Percentiles rank a stretch among this genome's conserved stretches.
Evolutionary conservation across 2,888 invertebrate species (phyloP).

Genomic region (Patella ulyssiponensis): DNA sequence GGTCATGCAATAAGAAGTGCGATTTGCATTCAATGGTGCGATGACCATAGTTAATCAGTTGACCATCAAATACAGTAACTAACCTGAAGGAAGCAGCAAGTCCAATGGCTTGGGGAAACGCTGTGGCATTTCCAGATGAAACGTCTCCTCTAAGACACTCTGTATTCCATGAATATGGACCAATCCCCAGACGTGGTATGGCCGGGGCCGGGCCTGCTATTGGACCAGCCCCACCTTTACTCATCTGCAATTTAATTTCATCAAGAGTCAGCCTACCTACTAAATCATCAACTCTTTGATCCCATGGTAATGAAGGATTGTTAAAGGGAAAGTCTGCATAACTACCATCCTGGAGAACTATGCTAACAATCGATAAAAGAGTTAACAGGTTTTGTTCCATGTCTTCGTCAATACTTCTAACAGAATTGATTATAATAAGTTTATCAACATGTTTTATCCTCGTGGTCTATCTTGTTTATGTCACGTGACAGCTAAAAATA

Average conservation of each 20-base stretch:
- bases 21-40: no score
- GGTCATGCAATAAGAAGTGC: no score
- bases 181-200: constrained; percentile 60
- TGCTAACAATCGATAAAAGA: no score
- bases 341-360: no score
- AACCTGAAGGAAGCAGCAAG: constrained; percentile 69
- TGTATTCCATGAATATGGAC: constrained; percentile 65
- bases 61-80: constrained; percentile 2
- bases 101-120: constrained; percentile 68
- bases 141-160: constrained; percentile 68
- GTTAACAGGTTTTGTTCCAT: no score
- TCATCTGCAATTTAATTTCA: constrained; percentile 60
- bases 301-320: constrained; percentile 62
- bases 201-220: constrained; percentile 61
- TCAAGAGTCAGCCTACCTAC: constrained; percentile 59
- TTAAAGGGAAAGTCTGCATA: constrained; percentile 57
- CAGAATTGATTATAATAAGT: no score
- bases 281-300: constrained; percentile 62
- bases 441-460: no score
- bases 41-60: no score
- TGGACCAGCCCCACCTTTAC: constrained; percentile 50
- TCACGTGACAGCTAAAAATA: no score
- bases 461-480: no score
- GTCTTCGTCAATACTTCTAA: no score
- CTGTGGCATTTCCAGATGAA: constrained; percentile 62